Conservation (phyloP, 37 sponge, comb jelly and placozoan genomes). For the Beroe ovata region DNA sequence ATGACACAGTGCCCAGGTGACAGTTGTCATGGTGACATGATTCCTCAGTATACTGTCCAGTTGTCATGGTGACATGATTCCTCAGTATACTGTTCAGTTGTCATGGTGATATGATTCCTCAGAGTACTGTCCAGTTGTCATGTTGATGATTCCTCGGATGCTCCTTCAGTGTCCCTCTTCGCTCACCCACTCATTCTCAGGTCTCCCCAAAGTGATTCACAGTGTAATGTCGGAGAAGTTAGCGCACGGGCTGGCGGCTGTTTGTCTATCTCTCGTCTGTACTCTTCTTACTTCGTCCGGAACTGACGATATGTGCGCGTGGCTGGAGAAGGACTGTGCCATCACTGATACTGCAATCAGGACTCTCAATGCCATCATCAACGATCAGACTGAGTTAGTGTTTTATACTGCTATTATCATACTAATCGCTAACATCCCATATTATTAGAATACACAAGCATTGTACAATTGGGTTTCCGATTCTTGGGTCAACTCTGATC, state of each 20-base stretch:
- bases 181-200: conserved; percentile 2
- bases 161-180: background rate
- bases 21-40: no score
- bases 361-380: conserved; percentile 26
- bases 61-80: no score
- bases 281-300: conserved; percentile 47
- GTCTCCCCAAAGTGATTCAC: conserved; percentile 54
- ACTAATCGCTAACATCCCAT: no score
- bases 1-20: conserved; percentile 65
- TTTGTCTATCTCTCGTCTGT: conserved; percentile 52
- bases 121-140: background rate
- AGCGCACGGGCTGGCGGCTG: conserved; percentile 43
- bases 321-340: conserved; percentile 56
- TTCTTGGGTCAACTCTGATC: no score
- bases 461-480: no score
- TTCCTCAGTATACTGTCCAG: no score
- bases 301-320: conserved; percentile 62
- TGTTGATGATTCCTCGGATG: background rate
- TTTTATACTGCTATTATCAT: no score
- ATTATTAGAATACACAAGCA: no score
- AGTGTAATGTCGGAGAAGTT: conserved; percentile 14
- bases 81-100: no score
- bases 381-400: background rate
- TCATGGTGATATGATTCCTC: no score
- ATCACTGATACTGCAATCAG: conserved; percentile 53